Evolutionary conservation across 2,888 invertebrate species (phyloP).

Genomic region (Tribolium freemani): DNA sequence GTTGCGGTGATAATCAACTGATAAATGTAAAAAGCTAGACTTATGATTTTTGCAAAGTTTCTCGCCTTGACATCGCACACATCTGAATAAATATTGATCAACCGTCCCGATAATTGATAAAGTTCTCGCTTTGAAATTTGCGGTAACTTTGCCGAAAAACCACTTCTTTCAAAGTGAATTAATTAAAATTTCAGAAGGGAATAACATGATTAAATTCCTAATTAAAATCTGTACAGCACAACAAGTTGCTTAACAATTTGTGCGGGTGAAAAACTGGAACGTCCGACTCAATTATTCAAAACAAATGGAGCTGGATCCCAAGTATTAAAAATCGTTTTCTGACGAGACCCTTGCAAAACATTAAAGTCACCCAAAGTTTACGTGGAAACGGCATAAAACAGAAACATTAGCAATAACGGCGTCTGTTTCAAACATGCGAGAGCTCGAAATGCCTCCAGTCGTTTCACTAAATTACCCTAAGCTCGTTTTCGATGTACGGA

Average conservation of each 20-base stretch:
- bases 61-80: neutral
- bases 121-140: slow-evolving; percentile 26
- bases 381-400: slow-evolving; percentile 40
- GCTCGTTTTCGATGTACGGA: slow-evolving; percentile 15
- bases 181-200: slow-evolving; percentile 41
- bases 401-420: slow-evolving; percentile 47
- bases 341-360: slow-evolving; percentile 1
- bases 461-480: slow-evolving; percentile 41
- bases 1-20: too few relatives aligned
- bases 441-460: slow-evolving; percentile 30
- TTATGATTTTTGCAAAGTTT: neutral
- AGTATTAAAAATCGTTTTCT: slow-evolving; percentile 10
- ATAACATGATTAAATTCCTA: slow-evolving; percentile 45
- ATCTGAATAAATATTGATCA: neutral
- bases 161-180: slow-evolving; percentile 39
- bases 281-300: slow-evolving; percentile 20
- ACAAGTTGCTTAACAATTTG: slow-evolving; percentile 39
- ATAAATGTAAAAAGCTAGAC: neutral
- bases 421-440: slow-evolving; percentile 47
- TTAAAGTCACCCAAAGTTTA: slow-evolving; percentile 18
- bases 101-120: slow-evolving; percentile 23
- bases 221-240: slow-evolving; percentile 35
- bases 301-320: slow-evolving; percentile 2
- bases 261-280: slow-evolving; percentile 29
- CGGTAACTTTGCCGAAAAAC: slow-evolving; percentile 28